These are phyloP conservation scores for Uloborus plumipes DNA, from an alignment of 2,888 invertebrate genomes.

Conservation along the genomic window DNA sequence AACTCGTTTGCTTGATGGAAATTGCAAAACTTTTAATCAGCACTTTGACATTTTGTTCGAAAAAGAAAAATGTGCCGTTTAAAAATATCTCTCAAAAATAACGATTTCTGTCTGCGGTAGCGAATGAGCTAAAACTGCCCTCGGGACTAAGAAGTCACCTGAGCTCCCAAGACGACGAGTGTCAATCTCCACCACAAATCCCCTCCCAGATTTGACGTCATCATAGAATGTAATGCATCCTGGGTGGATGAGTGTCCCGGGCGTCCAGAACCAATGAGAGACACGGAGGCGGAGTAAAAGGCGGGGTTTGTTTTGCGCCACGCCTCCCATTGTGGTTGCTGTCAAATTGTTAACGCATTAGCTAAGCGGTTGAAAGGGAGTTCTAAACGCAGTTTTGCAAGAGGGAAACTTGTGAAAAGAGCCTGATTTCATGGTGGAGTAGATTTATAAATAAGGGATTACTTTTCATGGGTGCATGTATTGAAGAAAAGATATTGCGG, in stretches of 20 bases:
- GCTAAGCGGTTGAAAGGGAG: constrained; percentile 24
- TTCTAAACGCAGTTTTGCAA: constrained; percentile 6
- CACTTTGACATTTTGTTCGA: too few species aligned
- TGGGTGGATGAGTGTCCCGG: constrained; percentile 11
- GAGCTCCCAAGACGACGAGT: constrained; percentile 30
- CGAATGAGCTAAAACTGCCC: constrained; percentile 61
- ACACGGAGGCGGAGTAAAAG: constrained; percentile 2
- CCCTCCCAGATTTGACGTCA: too few species aligned
- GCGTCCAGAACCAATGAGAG: constrained; percentile 33
- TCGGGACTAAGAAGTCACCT: constrained; percentile 54
- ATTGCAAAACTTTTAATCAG: too few species aligned
- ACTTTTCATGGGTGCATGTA: constrained; percentile 6
- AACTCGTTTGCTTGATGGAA: too few species aligned
- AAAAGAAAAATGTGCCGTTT: not conserved
- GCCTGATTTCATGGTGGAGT: constrained; percentile 53
- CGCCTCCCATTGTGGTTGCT: constrained; percentile 30
- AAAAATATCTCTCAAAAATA: constrained; percentile 5
- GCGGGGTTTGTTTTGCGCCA: constrained; percentile 15
- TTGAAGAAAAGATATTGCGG: constrained; percentile 9
- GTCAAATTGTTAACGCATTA: constrained; percentile 46
- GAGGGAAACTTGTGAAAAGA: constrained; percentile 25
- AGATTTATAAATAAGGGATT: constrained; percentile 13
- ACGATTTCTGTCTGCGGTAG: constrained; percentile 43
- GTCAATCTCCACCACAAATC: constrained; percentile 21
- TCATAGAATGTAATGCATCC: too few species aligned